phyloP scores from a whole-genome alignment of 2,113 vertebrate genomes.

The Sapayoa aenigma region DNA sequence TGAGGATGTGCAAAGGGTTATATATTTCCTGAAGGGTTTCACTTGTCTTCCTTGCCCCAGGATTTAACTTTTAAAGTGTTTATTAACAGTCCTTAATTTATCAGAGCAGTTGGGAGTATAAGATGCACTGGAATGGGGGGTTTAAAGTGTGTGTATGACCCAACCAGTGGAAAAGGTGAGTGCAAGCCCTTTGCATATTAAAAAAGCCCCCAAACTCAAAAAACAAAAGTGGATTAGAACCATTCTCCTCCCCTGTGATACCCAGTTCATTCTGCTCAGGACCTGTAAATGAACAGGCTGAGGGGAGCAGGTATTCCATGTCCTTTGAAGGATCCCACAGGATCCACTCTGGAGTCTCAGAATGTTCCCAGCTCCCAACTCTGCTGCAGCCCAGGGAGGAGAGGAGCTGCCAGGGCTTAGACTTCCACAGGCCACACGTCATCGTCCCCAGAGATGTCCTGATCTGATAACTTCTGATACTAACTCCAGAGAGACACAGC shows the following conservation, averaged over 20 bases:
- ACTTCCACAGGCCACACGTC: background rate
- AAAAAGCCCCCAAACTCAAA: background rate
- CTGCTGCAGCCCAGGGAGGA: background rate
- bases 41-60: background rate
- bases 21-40: background rate
- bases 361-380: background rate
- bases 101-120: background rate
- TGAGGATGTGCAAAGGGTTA: background rate
- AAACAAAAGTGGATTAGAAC: background rate
- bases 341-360: background rate
- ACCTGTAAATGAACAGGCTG: background rate
- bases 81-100: background rate
- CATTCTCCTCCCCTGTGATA: background rate
- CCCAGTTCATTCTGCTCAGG: background rate
- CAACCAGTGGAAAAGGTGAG: background rate
- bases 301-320: background rate
- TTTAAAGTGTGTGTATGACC: background rate
- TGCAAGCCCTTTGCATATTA: background rate
- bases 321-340: background rate
- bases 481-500: background rate
- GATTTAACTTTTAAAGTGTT: background rate
- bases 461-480: conserved; percentile 49
- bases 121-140: background rate
- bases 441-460: conserved; percentile 32
- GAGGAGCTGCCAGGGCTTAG: background rate